Evolutionary conservation across 1,140 invertebrate species (phyloP).

Genomic region (Neodiprion virginianus): DNA sequence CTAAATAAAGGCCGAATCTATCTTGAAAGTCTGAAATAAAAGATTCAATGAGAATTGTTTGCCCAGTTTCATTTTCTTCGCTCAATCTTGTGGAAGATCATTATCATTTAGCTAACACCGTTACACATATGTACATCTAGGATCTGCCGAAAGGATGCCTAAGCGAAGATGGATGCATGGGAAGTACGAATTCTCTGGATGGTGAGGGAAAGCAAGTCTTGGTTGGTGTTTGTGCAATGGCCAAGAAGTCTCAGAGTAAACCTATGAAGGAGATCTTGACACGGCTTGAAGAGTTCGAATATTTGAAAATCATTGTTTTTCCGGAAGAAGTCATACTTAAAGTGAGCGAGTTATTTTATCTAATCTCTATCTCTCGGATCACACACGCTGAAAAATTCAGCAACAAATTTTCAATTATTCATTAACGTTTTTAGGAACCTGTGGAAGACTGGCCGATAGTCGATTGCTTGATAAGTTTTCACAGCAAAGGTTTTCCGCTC

Average conservation of each 20-base stretch:
- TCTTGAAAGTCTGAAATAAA: too few relatives aligned
- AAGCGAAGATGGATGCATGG: constrained; percentile 64
- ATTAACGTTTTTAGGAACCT: constrained; percentile 73
- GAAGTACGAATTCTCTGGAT: constrained; percentile 51
- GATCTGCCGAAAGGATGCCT: constrained; percentile 73
- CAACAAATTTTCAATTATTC: constrained; percentile 19
- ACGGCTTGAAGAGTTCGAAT: constrained; percentile 94
- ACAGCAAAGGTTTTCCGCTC: constrained; percentile 97
- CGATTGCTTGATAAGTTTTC: constrained; percentile 98
- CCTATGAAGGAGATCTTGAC: constrained; percentile 98
- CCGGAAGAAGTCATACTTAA: constrained; percentile 93
- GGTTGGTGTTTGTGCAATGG: constrained; percentile 98
- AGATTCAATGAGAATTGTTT: background rate
- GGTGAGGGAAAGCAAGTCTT: constrained; percentile 84
- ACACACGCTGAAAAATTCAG: background rate
- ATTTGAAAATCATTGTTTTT: constrained; percentile 93
- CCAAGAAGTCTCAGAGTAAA: constrained; percentile 97
- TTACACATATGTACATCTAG: background rate
- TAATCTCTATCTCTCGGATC: background rate
- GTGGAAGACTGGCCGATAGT: constrained; percentile 98
- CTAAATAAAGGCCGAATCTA: background rate
- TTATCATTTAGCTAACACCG: background rate
- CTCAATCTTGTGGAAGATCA: background rate
- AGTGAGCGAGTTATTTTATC: constrained; percentile 57
- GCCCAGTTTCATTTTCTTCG: background rate